Percentiles rank a stretch among this genome's conserved stretches.
phyloP scores from a whole-genome alignment of 2,888 invertebrate species.

The Branchellion lobata region DNA sequence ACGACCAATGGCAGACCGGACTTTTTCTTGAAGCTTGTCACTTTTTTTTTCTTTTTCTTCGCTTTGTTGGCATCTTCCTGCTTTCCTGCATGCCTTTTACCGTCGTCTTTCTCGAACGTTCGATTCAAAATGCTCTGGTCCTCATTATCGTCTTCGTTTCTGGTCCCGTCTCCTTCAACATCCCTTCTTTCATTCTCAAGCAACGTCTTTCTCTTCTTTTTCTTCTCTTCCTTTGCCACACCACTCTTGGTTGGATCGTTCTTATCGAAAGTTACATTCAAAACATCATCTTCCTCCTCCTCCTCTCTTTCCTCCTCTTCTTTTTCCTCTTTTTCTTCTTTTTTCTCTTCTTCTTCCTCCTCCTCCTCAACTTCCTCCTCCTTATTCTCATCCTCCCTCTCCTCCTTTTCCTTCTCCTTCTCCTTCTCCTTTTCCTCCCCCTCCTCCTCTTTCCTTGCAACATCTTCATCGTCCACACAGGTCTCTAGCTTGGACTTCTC shows the following conservation, averaged over 20 bases:
- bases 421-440: background rate
- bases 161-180: too few species aligned
- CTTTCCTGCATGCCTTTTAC: too few species aligned
- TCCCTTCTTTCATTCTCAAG: too few species aligned
- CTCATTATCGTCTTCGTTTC: too few species aligned
- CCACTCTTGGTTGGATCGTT: background rate
- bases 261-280: conserved; percentile 3
- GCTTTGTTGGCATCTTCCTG: too few species aligned
- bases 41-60: too few species aligned
- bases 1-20: too few species aligned
- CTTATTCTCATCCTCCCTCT: background rate
- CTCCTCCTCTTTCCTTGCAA: background rate
- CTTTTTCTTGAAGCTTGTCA: too few species aligned
- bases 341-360: background rate
- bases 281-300: background rate
- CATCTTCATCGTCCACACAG: background rate
- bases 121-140: too few species aligned
- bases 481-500: background rate
- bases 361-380: background rate
- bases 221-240: background rate
- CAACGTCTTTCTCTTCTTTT: background rate
- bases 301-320: background rate
- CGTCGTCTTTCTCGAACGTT: too few species aligned
- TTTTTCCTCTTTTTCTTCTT: background rate
- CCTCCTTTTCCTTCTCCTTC: background rate